A percentile compares a stretch with the other conserved stretches of the same genome.
Conservation (phyloP, 2,113 vertebrate species). For the Todiramphus saurophagus region DNA sequence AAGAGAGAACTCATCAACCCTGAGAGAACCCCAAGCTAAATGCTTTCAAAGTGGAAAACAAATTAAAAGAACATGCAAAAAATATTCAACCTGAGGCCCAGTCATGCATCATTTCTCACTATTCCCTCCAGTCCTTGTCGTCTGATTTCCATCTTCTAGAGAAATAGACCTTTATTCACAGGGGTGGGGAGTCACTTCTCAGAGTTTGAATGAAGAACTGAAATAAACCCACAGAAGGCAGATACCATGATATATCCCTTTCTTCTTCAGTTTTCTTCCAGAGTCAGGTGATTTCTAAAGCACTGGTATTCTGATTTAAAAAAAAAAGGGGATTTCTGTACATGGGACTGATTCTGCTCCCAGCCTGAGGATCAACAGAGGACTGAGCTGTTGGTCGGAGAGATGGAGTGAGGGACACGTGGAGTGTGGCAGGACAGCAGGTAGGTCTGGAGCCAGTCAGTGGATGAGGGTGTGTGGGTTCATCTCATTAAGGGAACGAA, state of each 20-base stretch:
- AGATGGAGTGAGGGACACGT: not conserved
- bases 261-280: not conserved
- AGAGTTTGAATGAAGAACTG: not conserved
- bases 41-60: not conserved
- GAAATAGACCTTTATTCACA: not conserved
- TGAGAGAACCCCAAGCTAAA: not conserved
- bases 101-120: not conserved
- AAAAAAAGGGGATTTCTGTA: not conserved
- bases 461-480: not conserved
- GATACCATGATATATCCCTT: not conserved
- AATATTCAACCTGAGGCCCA: not conserved
- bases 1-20: not conserved
- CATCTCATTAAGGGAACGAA: constrained; percentile 22
- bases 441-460: not conserved
- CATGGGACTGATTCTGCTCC: not conserved
- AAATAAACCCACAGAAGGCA: not conserved
- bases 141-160: not conserved
- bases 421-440: not conserved
- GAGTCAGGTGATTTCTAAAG: not conserved
- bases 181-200: not conserved
- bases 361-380: not conserved
- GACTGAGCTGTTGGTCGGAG: not conserved
- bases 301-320: not conserved
- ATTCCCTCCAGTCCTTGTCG: not conserved
- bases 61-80: not conserved